These are phyloP conservation scores for Trichomycterus rosablanca DNA, from an alignment of 2,113 vertebrate species.

Conservation along the genomic window DNA sequence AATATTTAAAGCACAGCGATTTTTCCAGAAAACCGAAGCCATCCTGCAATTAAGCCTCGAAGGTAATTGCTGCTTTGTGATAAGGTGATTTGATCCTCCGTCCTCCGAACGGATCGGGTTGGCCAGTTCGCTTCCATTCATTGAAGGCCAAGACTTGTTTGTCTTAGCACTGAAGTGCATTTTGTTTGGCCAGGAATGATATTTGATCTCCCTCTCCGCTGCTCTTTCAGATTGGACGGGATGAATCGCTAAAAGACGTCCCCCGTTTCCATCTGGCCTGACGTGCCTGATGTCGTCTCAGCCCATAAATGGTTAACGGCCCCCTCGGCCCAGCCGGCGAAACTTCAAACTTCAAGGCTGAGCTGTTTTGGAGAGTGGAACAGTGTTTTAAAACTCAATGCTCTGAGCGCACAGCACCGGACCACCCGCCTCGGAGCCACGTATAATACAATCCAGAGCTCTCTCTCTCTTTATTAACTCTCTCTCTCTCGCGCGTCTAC, in stretches of 20 bases:
- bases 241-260: no score
- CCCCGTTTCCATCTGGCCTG: no score
- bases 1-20: conserved; percentile 27
- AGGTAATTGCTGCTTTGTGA: conserved; percentile 33
- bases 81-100: conserved; percentile 33
- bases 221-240: no score
- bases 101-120: conserved; percentile 9
- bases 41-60: conserved; percentile 18
- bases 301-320: conserved; percentile 52
- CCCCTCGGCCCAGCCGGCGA: conserved; percentile 30
- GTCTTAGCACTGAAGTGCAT: conserved; percentile 5
- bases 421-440: conserved; percentile 51
- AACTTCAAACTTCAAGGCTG: conserved; percentile 29
- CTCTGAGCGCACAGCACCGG: conserved; percentile 41
- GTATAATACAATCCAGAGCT: conserved; percentile 55
- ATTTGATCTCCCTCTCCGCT: no score
- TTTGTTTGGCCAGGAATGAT: no score
- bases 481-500: conserved; percentile 28
- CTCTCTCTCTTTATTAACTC: conserved; percentile 16
- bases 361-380: conserved; percentile 50
- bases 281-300: conserved; percentile 24
- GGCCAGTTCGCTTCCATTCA: conserved; percentile 12
- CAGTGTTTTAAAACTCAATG: conserved; percentile 48
- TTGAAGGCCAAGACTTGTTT: conserved; percentile 8
- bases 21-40: conserved; percentile 19